Base-by-base conservation (phyloP, 2,888 invertebrate genomes). In the Nyleta sp. region DNA sequence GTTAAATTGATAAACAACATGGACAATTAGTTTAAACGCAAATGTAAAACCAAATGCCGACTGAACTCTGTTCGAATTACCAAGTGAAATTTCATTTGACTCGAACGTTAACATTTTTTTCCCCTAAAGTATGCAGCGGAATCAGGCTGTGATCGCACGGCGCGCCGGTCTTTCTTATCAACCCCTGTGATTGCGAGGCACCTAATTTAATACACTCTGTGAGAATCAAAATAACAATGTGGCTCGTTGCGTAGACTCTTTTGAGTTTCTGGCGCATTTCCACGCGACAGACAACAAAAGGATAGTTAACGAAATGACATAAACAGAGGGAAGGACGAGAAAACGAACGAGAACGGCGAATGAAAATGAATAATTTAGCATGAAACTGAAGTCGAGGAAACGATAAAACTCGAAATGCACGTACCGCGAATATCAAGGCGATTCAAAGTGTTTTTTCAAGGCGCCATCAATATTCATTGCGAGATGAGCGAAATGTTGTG, bases 141-240 rank as follows among this genome's bases (percentile, higher is more conserved):
- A 55, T 42, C 35, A 24, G 42, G 28, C 22, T 4, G 20, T 55
- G 57, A 68, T 68, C 68, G 57, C 68, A 46, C 46, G 46, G 44
- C 57, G 33, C 31, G 18, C 42, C 50, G 4, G 52, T 46, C 50
- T 70, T 50, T 17, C 59, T 62, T 72, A 72, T 72, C 71, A 72
- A 62, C 44, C 60, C 48, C 46, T 0, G 60, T 35, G 71, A 71
- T 71, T 71, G 60, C 53, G 35, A 44, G 46, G 48, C 70, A 44
- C 52, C 60, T 70, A 70, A 70, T 70, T 57, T 59, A 70, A 70
- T 60, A 24, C 71, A 40, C 28, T 57, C 50, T 31, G 72, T 48
- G 72, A 53, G 72, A 72, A 64, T 64, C 72, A 60, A 64, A 72
- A 57, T 72, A 72, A 72, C 62, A 64, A 71, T 71, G 62, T 62